phyloP scores from a whole-genome alignment of 2,888 invertebrate species.

The Himalopsyche tibetana region DNA sequence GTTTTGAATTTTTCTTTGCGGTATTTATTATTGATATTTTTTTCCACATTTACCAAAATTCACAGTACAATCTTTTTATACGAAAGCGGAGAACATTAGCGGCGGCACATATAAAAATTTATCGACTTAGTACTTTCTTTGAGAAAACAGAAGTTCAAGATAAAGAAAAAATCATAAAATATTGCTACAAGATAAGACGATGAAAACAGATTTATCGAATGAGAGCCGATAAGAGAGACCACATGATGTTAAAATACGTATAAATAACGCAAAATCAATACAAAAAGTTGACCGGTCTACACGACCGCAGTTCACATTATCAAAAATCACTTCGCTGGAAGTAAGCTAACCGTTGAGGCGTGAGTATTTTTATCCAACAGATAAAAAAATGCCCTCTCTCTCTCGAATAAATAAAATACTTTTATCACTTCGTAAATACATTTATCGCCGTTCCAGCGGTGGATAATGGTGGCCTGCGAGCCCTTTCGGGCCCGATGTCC shows the following conservation, averaged over 20 bases:
- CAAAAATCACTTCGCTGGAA: conserved; percentile 18
- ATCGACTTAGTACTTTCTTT: background rate
- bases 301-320: conserved; percentile 27
- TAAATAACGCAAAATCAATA: conserved; percentile 24
- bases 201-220: conserved; percentile 30
- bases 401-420: conserved; percentile 51
- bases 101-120: background rate
- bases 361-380: conserved; percentile 25
- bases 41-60: too few relatives aligned
- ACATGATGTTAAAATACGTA: conserved; percentile 34
- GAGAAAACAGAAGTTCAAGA: background rate
- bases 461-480: conserved; percentile 55
- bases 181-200: conserved; percentile 18
- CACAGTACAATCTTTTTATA: too few relatives aligned
- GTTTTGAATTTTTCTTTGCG: too few relatives aligned
- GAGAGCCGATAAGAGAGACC: conserved; percentile 24
- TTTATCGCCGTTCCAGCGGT: conserved; percentile 56
- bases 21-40: too few relatives aligned
- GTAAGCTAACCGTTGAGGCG: conserved; percentile 8
- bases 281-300: conserved; percentile 15
- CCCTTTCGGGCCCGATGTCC: conserved; percentile 32
- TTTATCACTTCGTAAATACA: conserved; percentile 60
- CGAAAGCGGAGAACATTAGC: background rate
- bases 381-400: conserved; percentile 6
- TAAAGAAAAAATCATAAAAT: conserved; percentile 27